These are phyloP conservation scores for Drosophila neutralis DNA, from an alignment of 2,888 invertebrate genomes.

Conservation along the genomic window DNA sequence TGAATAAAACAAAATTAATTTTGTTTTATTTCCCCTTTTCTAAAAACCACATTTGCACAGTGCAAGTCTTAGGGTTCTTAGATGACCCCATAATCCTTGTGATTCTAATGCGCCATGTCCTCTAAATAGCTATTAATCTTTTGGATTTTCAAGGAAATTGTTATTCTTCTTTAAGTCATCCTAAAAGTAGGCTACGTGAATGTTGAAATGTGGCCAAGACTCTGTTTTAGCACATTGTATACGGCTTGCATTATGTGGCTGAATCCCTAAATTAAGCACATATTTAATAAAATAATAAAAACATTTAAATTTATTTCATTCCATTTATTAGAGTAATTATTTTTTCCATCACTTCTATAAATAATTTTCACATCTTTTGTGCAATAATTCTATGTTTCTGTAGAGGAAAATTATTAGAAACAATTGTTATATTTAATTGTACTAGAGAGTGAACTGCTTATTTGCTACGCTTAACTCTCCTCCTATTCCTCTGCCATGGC, in stretches of 20 bases:
- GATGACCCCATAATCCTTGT: neutral
- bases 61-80: neutral
- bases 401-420: neutral
- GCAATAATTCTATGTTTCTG: neutral
- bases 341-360: neutral
- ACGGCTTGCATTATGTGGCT: neutral
- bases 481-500: constrained; percentile 43
- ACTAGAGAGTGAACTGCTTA: constrained; percentile 32
- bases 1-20: neutral
- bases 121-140: neutral
- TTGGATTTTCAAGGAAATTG: neutral
- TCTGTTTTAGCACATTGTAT: neutral
- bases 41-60: neutral
- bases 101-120: neutral
- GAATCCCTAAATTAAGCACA: neutral
- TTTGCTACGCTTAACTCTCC: neutral
- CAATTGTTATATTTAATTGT: constrained; percentile 21
- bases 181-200: neutral
- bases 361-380: neutral
- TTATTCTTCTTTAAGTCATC: neutral
- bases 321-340: neutral
- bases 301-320: neutral
- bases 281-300: neutral
- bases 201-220: neutral
- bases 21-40: neutral